Percentiles rank a stretch among this genome's conserved stretches.
Conservation (phyloP, 2,888 invertebrate genomes). For the Catocala nupta region DNA sequence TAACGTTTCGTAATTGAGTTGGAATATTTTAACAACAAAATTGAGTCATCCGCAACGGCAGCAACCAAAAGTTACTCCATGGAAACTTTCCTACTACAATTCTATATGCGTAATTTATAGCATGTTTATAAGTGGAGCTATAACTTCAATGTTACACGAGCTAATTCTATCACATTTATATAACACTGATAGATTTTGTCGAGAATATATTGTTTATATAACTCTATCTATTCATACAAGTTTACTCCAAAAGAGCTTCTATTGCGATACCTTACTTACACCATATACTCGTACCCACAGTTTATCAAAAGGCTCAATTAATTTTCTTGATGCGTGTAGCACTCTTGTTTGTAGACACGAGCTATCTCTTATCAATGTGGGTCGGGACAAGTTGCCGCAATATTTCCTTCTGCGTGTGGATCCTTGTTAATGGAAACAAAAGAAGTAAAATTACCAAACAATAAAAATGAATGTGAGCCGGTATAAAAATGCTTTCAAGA, state of each 20-base stretch:
- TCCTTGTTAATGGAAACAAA: slow-evolving; percentile 41
- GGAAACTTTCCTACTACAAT: slow-evolving; percentile 8
- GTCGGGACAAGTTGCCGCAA: slow-evolving; percentile 76
- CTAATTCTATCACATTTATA: neutral
- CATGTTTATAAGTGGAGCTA: neutral
- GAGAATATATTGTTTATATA: neutral
- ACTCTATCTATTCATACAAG: no score
- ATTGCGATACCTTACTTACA: neutral
- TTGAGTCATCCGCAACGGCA: slow-evolving; percentile 4
- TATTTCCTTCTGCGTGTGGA: slow-evolving; percentile 66
- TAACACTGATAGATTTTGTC: neutral
- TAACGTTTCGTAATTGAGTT: slow-evolving; percentile 12
- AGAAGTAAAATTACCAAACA: no score
- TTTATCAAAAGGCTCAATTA: slow-evolving; percentile 54
- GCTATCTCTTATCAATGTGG: slow-evolving; percentile 79
- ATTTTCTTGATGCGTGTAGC: slow-evolving; percentile 55
- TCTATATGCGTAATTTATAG: slow-evolving; percentile 4
- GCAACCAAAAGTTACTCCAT: slow-evolving; percentile 1
- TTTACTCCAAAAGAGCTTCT: neutral
- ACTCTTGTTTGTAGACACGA: slow-evolving; percentile 65
- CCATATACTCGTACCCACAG: neutral
- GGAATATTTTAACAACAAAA: slow-evolving; percentile 14
- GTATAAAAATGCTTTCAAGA: slow-evolving; percentile 2
- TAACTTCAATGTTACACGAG: neutral
- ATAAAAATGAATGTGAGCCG: no score